phyloP scores from a whole-genome alignment of 2,888 invertebrate species.

The Drosophila macrospina region DNA sequence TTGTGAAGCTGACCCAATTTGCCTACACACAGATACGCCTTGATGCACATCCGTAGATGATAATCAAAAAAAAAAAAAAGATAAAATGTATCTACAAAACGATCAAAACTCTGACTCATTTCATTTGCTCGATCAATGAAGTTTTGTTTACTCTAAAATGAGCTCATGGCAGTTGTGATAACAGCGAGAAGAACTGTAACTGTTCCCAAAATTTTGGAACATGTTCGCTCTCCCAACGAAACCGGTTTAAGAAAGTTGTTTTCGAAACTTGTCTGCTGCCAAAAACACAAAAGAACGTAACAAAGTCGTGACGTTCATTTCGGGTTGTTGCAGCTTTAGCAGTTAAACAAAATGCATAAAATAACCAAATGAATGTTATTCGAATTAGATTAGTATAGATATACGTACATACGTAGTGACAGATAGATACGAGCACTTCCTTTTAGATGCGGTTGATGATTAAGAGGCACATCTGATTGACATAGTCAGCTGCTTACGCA shows the following conservation, averaged over 20 bases:
- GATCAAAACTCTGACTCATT: slow-evolving; percentile 39
- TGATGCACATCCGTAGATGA: slow-evolving; percentile 11
- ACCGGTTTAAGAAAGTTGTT: slow-evolving; percentile 72
- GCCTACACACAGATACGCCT: not conserved
- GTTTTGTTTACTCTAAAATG: slow-evolving; percentile 13
- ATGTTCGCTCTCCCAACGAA: slow-evolving; percentile 10
- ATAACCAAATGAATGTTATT: not conserved
- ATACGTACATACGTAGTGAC: not conserved
- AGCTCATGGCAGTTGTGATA: not conserved
- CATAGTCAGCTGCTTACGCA: slow-evolving; percentile 54
- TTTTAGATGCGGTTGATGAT: slow-evolving; percentile 46
- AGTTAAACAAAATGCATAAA: not conserved
- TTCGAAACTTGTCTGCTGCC: slow-evolving; percentile 39
- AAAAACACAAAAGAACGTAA: slow-evolving; percentile 31
- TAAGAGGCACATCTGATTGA: slow-evolving; percentile 42
- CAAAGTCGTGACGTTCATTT: slow-evolving; percentile 7
- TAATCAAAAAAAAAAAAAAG: not conserved
- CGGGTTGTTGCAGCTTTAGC: not conserved
- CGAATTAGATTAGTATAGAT: slow-evolving; percentile 9
- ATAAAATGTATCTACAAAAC: slow-evolving; percentile 9
- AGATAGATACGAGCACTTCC: slow-evolving; percentile 17
- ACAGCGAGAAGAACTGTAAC: slow-evolving; percentile 9
- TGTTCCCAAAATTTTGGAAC: slow-evolving; percentile 20
- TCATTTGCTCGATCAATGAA: slow-evolving; percentile 30
- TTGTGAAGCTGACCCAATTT: slow-evolving; percentile 64